phyloP scores from a whole-genome alignment of 2,113 vertebrate genomes.

The Lepidothrix coronata region DNA sequence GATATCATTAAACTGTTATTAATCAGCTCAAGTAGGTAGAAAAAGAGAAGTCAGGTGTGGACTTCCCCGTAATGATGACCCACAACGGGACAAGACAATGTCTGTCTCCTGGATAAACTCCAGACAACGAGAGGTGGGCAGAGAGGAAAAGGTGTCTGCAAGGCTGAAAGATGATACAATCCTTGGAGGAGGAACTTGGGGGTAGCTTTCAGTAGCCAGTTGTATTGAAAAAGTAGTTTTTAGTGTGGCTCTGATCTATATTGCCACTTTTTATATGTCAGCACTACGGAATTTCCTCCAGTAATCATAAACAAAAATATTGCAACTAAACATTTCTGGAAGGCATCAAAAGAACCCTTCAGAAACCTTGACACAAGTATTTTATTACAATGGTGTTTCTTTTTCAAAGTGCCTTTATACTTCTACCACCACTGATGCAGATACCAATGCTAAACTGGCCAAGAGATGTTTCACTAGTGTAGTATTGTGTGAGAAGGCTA shows the following conservation, averaged over 20 bases:
- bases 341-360: background rate
- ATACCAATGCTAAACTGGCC: background rate
- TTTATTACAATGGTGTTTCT: background rate
- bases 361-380: background rate
- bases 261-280: background rate
- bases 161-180: background rate
- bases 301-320: background rate
- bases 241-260: background rate
- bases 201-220: background rate
- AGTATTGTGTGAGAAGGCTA: background rate
- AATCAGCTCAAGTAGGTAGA: background rate
- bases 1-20: background rate
- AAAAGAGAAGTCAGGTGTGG: background rate
- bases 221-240: background rate
- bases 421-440: background rate
- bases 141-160: background rate
- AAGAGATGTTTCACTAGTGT: background rate
- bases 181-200: background rate
- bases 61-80: background rate
- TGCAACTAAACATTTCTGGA: background rate
- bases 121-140: background rate
- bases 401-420: background rate
- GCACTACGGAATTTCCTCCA: background rate
- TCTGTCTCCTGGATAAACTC: background rate
- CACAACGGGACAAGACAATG: background rate